These are phyloP conservation scores for Clepsis dumicolana DNA, from an alignment of 2,888 invertebrate species.

Conservation along the genomic window DNA sequence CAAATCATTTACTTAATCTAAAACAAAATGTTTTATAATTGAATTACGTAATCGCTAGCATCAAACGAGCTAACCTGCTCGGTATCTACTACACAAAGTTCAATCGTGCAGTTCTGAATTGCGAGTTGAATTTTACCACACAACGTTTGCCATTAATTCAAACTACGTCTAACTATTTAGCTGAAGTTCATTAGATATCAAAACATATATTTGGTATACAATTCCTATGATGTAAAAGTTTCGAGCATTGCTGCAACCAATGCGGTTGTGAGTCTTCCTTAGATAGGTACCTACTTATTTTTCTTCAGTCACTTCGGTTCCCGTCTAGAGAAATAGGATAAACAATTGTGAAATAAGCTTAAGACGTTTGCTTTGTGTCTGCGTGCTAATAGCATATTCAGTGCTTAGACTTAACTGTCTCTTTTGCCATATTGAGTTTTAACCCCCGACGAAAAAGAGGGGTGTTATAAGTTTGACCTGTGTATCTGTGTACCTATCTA, in stretches of 20 bases:
- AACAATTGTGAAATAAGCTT: neutral
- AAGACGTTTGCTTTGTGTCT: neutral
- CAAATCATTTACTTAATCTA: no score
- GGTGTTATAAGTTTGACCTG: no score
- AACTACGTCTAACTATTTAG: slow-evolving; percentile 24
- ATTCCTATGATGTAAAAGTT: slow-evolving; percentile 54
- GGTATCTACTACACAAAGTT: neutral
- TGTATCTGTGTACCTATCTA: no score
- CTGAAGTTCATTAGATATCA: slow-evolving; percentile 39
- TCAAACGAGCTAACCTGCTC: neutral
- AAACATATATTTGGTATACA: slow-evolving; percentile 49
- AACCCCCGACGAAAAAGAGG: no score
- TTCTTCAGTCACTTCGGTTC: neutral
- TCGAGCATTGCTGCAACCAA: neutral
- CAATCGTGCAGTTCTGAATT: neutral
- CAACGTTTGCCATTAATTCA: slow-evolving; percentile 33
- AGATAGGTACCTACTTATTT: no score
- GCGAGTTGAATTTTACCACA: neutral
- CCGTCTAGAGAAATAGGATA: neutral
- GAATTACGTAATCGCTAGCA: neutral
- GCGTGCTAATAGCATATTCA: no score
- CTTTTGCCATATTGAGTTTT: no score
- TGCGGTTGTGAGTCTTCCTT: neutral
- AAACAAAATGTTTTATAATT: no score
- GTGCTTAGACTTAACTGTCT: no score